phyloP scores from a whole-genome alignment of 1,140 invertebrate species.

The Hesperophylax magnus region DNA sequence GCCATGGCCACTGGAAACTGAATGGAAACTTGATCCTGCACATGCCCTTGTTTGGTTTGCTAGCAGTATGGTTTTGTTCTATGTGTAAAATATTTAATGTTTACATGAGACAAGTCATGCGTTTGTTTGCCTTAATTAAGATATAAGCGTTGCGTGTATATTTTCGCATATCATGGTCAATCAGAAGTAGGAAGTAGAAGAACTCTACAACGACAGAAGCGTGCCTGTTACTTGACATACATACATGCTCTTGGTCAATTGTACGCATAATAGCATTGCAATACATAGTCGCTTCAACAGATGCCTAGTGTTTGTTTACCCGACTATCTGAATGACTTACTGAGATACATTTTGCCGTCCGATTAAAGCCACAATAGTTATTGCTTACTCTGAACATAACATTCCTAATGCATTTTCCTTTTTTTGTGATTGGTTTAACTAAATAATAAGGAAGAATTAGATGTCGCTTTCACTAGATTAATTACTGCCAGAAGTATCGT shows the following conservation, averaged over 20 bases:
- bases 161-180: constrained; percentile 39
- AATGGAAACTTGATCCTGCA: no score
- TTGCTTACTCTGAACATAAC: constrained; percentile 36
- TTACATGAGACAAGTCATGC: constrained; percentile 50
- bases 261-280: no score
- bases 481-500: constrained; percentile 23
- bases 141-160: constrained; percentile 49
- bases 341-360: constrained; percentile 43
- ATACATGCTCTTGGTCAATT: no score
- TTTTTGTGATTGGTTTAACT: constrained; percentile 13
- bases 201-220: constrained; percentile 54
- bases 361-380: constrained; percentile 13
- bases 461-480: constrained; percentile 32
- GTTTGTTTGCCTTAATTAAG: constrained; percentile 51
- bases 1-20: no score
- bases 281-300: constrained; percentile 15
- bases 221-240: constrained; percentile 41
- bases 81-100: constrained; percentile 1
- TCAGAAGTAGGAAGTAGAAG: constrained; percentile 27
- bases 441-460: constrained; percentile 24
- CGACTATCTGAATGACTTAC: no score
- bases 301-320: not conserved
- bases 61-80: no score
- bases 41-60: no score
- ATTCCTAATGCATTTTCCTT: constrained; percentile 50